Evolutionary conservation across 2,113 vertebrate species (phyloP), one percentile per base, ranked within the genome.

Genomic region (Romanogobio albipinnatus): DNA sequence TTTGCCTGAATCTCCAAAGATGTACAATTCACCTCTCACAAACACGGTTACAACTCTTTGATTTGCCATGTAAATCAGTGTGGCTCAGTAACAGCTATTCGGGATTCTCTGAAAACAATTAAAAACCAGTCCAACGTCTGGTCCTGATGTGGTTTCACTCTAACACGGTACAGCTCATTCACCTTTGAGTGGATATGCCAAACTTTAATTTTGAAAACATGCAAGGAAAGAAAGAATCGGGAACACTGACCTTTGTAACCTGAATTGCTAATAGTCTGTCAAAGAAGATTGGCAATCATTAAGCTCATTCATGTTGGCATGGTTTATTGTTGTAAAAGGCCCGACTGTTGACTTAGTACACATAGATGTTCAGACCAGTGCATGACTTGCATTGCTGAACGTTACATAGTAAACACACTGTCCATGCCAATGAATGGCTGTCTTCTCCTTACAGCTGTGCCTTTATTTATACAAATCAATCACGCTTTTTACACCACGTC

Each of bases 291-390:
- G 45, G n/a, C n/a, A 68, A n/a, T 81, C 76, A 80, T 71, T 79
- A 79, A 77, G 47, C 58, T 68, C 58, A 68, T 76, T 83, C 15
- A 22, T 76, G 76, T 76, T 83, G 10, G 49, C 64, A 71, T 22
- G 49, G 84, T 85, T 86, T 88, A 74, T 79, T 58, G 78, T 80
- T 68, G 51, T 43, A 70, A 73, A 22, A 43, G 64, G 22, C 43
- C 66, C 39, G 36, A 59, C 49, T 87, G 47, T 81, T 79, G 47
- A 76, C 68, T 85, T 15, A 15, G 9, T 84, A 81, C 77, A 74
- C 59, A 62, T 64, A 24, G 56, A 81, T 81, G 26, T 76, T 26
- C 82, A 45, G 61, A 10, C 39, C 33, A 13, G 39, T 64, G 61
- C 39, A 15, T 75, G 79, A 49, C 82, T 33, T 58, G 64, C 22